Conservation (phyloP, 2,113 vertebrate species). For the Tursiops truncatus region DNA sequence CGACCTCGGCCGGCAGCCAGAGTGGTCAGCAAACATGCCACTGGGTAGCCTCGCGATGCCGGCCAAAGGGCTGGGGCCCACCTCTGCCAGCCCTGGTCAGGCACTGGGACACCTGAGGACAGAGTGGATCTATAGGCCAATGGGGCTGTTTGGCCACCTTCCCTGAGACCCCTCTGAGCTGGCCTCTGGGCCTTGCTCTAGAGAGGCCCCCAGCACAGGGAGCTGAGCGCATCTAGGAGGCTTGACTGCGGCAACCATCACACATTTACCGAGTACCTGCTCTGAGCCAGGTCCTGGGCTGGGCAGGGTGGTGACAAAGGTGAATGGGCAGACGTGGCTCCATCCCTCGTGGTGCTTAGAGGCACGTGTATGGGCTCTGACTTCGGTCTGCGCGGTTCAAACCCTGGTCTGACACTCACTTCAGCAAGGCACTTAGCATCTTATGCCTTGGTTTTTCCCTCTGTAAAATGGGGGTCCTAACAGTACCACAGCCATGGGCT, state of each 20-base stretch:
- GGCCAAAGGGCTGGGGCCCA: not conserved
- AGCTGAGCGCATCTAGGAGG: not conserved
- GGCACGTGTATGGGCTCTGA: accelerated
- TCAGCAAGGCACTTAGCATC: not conserved
- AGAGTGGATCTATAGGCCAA: not conserved
- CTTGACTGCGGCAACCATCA: not conserved
- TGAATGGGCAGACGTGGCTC: accelerated
- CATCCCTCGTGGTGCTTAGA: not conserved
- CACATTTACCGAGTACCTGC: not conserved
- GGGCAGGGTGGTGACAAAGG: not conserved
- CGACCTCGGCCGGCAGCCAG: not conserved
- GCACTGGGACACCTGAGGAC: not conserved
- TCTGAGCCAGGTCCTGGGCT: not conserved
- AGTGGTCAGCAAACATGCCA: not conserved
- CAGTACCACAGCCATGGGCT: accelerated
- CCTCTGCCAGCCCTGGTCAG: not conserved
- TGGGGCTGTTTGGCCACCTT: not conserved
- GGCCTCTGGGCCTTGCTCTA: not conserved
- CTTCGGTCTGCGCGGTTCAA: not conserved
- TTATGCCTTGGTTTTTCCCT: not conserved
- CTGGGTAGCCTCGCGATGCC: not conserved
- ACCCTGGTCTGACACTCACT: not conserved
- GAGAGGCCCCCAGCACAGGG: not conserved
- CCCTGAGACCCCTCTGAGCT: not conserved
- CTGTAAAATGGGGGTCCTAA: not conserved